These are phyloP conservation scores for Hymenochirus boettgeri DNA, from an alignment of 2,113 vertebrate genomes.

Conservation along the genomic window DNA sequence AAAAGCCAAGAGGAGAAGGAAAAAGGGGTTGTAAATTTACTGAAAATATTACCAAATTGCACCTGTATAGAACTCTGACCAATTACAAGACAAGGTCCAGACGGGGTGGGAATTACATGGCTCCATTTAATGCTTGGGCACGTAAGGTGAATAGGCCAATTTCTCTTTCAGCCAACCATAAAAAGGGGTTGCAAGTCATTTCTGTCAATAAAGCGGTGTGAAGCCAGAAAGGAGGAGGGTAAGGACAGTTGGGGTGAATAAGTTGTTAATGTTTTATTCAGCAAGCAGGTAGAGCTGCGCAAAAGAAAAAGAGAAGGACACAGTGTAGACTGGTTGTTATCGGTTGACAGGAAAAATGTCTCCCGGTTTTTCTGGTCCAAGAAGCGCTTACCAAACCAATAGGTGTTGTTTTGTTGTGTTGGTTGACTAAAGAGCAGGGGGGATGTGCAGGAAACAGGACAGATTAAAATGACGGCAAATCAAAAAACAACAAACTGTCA, in stretches of 20 bases:
- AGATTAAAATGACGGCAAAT: constrained; percentile 56
- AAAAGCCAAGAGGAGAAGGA: constrained; percentile 97
- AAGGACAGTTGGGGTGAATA: constrained; percentile 82
- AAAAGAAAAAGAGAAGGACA: constrained; percentile 89
- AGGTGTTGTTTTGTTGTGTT: no score
- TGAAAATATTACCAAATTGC: constrained; percentile 99
- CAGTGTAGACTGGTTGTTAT: constrained; percentile 99
- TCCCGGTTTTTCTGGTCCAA: constrained; percentile 97
- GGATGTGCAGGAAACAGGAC: constrained; percentile 53
- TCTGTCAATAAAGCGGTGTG: constrained; percentile 87
- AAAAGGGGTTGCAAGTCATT: constrained; percentile 87
- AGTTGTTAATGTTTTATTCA: constrained; percentile 99
- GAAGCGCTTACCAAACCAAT: constrained; percentile 87
- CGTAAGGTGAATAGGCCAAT: constrained; percentile 98
- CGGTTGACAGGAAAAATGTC: constrained; percentile 98
- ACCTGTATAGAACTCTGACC: constrained; percentile 99
- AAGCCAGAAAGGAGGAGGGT: constrained; percentile 84
- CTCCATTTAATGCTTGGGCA: constrained; percentile 99
- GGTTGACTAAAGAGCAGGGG: constrained; percentile 69
- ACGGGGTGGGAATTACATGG: constrained; percentile 99
- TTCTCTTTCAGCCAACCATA: constrained; percentile 93
- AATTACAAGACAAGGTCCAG: constrained; percentile 99
- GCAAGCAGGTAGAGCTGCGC: constrained; percentile 96
- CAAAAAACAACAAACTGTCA: constrained; percentile 52
- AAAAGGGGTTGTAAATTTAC: constrained; percentile 99